phyloP scores from a whole-genome alignment of 2,797 vertebrate species.

The Denticeps clupeoides region DNA sequence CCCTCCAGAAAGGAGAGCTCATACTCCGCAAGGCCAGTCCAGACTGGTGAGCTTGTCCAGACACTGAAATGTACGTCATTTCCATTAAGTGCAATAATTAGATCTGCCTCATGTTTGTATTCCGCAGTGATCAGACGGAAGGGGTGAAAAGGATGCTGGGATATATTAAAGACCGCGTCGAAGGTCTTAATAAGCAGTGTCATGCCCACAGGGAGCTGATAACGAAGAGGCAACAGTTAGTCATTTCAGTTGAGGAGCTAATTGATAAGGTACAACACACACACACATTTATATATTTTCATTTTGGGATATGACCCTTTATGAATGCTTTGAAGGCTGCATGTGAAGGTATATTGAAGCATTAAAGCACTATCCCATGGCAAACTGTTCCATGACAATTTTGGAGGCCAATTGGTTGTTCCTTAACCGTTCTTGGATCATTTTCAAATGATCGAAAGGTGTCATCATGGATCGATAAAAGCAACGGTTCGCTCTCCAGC shows the following conservation, averaged over 20 bases:
- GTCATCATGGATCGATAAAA: constrained; percentile 52
- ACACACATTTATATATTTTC: no score
- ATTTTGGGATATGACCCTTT: no score
- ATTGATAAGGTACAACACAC: constrained; percentile 61
- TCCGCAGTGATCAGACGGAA: constrained; percentile 30
- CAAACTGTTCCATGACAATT: no score
- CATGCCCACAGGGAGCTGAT: constrained; percentile 44
- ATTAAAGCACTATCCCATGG: no score
- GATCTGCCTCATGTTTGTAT: neutral
- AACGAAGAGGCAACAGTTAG: constrained; percentile 55
- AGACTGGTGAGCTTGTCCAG: constrained; percentile 65
- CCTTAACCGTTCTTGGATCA: constrained; percentile 10
- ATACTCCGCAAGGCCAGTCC: constrained; percentile 55
- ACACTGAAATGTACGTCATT: no score
- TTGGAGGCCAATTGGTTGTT: no score
- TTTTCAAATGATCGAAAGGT: no score
- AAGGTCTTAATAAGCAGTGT: constrained; percentile 44
- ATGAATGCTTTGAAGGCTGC: no score
- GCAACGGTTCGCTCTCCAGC: constrained; percentile 43
- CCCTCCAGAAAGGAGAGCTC: constrained; percentile 56
- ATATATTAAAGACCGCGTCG: constrained; percentile 48
- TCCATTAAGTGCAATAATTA: no score
- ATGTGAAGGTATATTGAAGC: no score
- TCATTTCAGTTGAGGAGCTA: constrained; percentile 50
- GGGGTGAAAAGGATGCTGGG: constrained; percentile 61